Base-by-base conservation (phyloP, 2,888 invertebrate species). In the Synanthedon myopaeformis region DNA sequence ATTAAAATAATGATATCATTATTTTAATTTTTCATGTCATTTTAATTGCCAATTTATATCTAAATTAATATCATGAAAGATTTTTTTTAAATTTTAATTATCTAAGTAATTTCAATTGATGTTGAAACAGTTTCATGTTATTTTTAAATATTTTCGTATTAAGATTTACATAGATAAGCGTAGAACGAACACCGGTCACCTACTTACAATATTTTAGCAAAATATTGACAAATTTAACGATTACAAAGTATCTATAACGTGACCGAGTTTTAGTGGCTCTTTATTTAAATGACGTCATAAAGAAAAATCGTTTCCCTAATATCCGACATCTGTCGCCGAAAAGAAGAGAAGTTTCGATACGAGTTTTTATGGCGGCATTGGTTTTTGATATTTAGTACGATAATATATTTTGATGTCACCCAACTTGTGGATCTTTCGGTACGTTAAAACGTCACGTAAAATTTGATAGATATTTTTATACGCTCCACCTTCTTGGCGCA, bases 261-360 rank as follows among this genome's bases (percentile, higher is more conserved):
- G 69, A 69, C 66, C 60, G 61, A 65, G 62, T 71, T 69, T 74
- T 68, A 74, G 70, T 69, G 71, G 70, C 65, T 74, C 74, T 74
- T 80, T 79, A 82, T 78, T 81, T 78, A 81, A 83, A 82, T 79
- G 73, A 72, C 70, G 70, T 61, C 79, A 77, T 83, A 82, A 83
- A 82, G 76, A 77, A 75, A 74, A 76, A 77, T 75, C 73, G 73
- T 63, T 63, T 66, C 69, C 69, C 64, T 76, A 79, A 82, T 77
- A 79, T 76, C 73, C 67, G 67, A 72, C 82, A 83, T 78, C 82
- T 82, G 82, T 79, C 71, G 76, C 74, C 71, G 57, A 67, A 74
- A 75, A 74, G 74, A 79, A 79, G 71, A 70, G 68, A 79, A 80
- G 71, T 80, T 82, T 76, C 66, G 63, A 72, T 70, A 72, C 62